Base-by-base conservation (phyloP, 2,888 invertebrate species). In the Paralinhomoeus sp. region DNA sequence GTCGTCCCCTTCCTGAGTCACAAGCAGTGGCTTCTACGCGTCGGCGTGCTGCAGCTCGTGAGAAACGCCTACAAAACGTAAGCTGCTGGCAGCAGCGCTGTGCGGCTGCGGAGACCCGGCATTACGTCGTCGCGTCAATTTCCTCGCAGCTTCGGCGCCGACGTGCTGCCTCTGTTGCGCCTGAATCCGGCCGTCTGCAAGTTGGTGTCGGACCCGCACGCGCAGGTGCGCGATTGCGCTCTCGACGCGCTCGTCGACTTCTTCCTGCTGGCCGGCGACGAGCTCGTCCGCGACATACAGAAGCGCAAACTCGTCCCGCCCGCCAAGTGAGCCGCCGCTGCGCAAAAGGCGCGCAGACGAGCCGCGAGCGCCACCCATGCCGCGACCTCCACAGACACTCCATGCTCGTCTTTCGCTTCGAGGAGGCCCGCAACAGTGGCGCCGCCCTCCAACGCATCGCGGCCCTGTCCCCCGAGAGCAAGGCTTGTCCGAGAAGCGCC, bases 221-320 rank as follows among this genome's bases (percentile, higher is more conserved):
- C 75, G 17, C 40, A 55, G 64, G 67, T 89, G 7, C 68, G 89
- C 20, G 87, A 89, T 62, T 77, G 80, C 3, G 83, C 87, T 3
- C 72, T 79, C 61, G 75, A 75, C 54, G 77, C 85, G 12, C 64
- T 89, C 40, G 78, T 83, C 35, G 83, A 85, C 61, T 76, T 87
- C 38, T 91, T 89, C 63, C 74, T 80, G 58, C 84, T 87, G 66
- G 83, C 85, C 43, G 84, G 84, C 58, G 89, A 89, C 61, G 74
- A 78, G 62, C 69, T 89, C 49, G 67, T 83, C 54, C 67, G 72
- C 41, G 87, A 89, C 62, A 67, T 89, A 50, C 74, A 77, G 57
- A 77, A 77, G 62, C 80, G 82, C 57, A 76, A 78, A 56, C 54
- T 52, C 40, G 56, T 69, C 38, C 61, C 65, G 24, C 61, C 58